Evolutionary conservation across 2,888 invertebrate genomes (phyloP).

Genomic region (Dorcus hopei): DNA sequence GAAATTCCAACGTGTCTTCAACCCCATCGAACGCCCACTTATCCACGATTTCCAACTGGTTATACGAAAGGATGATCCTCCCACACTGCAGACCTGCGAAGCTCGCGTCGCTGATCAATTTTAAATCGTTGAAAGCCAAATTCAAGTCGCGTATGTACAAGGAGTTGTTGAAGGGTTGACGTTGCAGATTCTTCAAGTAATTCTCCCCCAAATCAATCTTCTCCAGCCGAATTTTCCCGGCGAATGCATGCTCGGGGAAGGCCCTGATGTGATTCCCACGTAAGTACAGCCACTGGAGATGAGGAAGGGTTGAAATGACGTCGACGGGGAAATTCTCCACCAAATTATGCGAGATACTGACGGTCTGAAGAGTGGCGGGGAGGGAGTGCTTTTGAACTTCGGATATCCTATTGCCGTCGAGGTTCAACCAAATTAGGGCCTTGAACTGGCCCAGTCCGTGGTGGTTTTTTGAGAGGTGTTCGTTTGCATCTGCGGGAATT

Average conservation of each 20-base stretch:
- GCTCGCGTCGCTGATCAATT: slow-evolving; percentile 61
- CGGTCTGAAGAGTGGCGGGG: slow-evolving; percentile 64
- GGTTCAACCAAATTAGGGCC: slow-evolving; percentile 64
- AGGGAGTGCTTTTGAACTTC: slow-evolving; percentile 61
- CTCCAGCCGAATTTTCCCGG: slow-evolving; percentile 56
- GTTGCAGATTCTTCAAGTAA: slow-evolving; percentile 66
- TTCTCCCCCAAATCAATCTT: slow-evolving; percentile 84
- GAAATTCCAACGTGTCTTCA: slow-evolving; percentile 71
- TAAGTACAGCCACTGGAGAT: slow-evolving; percentile 68
- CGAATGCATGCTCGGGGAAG: slow-evolving; percentile 54
- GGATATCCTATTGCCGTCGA: slow-evolving; percentile 71
- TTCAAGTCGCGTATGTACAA: slow-evolving; percentile 77
- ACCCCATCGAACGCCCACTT: slow-evolving; percentile 71
- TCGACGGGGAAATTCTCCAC: slow-evolving; percentile 66
- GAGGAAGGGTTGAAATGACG: slow-evolving; percentile 60
- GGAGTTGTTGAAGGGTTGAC: slow-evolving; percentile 65
- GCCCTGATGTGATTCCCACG: slow-evolving; percentile 60
- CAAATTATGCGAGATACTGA: slow-evolving; percentile 72
- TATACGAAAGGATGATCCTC: slow-evolving; percentile 76
- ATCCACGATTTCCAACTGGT: slow-evolving; percentile 67
- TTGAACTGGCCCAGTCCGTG: slow-evolving; percentile 48
- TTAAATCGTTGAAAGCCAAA: slow-evolving; percentile 76
- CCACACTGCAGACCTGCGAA: slow-evolving; percentile 71
- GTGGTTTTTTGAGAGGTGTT: slow-evolving; percentile 39
- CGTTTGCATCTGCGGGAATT: slow-evolving; percentile 53